These are phyloP conservation scores for Palythoa caribaeorum DNA, from an alignment of 92 coral and sea anemone genomes.

Conservation along the genomic window DNA sequence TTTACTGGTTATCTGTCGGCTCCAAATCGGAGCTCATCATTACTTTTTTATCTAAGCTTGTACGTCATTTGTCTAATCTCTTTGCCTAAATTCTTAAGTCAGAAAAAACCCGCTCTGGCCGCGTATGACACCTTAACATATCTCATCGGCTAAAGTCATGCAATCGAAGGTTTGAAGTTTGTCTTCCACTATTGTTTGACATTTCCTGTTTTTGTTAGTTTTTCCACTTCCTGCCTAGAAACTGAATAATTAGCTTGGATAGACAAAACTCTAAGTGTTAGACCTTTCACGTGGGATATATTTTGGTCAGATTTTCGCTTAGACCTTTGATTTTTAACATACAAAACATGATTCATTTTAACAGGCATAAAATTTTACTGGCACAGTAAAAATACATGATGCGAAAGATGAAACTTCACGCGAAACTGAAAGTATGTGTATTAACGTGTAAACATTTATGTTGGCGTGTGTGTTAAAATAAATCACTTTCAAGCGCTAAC, in stretches of 20 bases:
- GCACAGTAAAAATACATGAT: too few species aligned
- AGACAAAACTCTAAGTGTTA: neutral
- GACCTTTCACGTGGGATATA: neutral
- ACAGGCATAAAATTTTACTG: too few species aligned
- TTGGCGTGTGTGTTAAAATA: neutral
- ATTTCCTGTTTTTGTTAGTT: slow-evolving; percentile 27
- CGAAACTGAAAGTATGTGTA: too few species aligned
- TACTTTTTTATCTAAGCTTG: neutral
- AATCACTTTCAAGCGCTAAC: neutral
- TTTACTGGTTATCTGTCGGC: neutral
- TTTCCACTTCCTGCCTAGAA: slow-evolving; percentile 38
- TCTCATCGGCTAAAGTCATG: slow-evolving; percentile 49
- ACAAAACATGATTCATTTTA: too few species aligned
- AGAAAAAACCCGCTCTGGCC: neutral
- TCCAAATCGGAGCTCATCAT: neutral
- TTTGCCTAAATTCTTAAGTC: neutral
- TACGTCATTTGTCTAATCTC: neutral
- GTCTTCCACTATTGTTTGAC: slow-evolving; percentile 20
- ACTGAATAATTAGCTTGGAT: neutral
- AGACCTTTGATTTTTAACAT: too few species aligned
- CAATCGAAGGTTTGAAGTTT: slow-evolving; percentile 5
- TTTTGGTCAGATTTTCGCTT: neutral
- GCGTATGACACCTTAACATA: neutral
- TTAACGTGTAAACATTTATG: too few species aligned
- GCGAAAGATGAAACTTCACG: too few species aligned